Percentiles rank a stretch among this genome's conserved stretches.
Conservation (phyloP, 2,113 vertebrate genomes). For the Gallinago paraguaiae region DNA sequence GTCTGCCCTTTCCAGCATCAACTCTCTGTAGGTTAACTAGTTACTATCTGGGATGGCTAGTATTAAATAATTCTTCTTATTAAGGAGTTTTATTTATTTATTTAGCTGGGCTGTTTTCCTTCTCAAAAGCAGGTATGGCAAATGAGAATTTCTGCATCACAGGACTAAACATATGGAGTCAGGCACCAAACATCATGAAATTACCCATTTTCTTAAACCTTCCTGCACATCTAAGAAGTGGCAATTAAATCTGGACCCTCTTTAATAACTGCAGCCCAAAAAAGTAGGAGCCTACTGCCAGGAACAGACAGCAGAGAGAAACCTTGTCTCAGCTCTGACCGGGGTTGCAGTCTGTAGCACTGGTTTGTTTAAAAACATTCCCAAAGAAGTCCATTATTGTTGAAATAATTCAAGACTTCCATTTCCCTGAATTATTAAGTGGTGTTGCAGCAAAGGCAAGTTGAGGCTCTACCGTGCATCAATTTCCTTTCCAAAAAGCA, state of each 20-base stretch:
- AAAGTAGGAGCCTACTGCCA: not conserved
- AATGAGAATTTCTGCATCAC: not conserved
- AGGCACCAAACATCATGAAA: not conserved
- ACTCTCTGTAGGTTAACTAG: not conserved
- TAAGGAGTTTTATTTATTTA: not conserved
- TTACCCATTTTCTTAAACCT: not conserved
- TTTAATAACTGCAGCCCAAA: not conserved
- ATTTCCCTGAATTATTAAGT: not conserved
- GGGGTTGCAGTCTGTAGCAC: not conserved
- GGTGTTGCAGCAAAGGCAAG: not conserved
- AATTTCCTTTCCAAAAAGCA: slow-evolving; percentile 34
- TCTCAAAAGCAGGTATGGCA: not conserved
- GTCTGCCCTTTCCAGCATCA: not conserved
- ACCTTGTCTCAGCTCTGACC: not conserved
- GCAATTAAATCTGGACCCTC: not conserved
- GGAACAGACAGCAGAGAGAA: not conserved
- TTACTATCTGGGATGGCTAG: not conserved
- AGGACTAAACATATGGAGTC: not conserved
- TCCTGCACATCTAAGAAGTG: not conserved
- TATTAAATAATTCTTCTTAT: not conserved
- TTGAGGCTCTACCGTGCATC: not conserved
- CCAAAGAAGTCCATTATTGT: not conserved
- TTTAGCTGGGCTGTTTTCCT: not conserved
- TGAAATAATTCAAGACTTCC: slow-evolving; percentile 30
- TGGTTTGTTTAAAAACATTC: not conserved